A percentile compares a stretch with the other conserved stretches of the same genome.
Conservation (phyloP, 2,113 vertebrate species). For the Lichenostomus cassidix region DNA sequence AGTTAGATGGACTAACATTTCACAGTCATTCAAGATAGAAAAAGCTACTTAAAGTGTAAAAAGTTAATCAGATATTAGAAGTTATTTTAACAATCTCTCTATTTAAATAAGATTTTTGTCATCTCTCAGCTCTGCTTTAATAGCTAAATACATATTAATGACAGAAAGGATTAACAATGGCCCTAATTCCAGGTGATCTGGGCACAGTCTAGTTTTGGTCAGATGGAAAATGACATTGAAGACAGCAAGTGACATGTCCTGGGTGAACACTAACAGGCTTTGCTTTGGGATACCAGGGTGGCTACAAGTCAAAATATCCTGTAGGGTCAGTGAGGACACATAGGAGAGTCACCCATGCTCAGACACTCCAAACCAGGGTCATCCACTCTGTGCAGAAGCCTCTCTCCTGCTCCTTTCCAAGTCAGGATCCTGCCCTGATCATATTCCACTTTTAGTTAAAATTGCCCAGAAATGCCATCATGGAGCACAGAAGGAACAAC, state of each 20-base stretch:
- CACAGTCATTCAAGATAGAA: not conserved
- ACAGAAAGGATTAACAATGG: not conserved
- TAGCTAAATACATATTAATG: not conserved
- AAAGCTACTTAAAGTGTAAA: not conserved
- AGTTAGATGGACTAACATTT: not conserved
- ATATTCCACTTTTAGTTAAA: not conserved
- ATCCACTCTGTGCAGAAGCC: not conserved
- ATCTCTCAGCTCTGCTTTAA: not conserved
- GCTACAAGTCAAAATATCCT: not conserved
- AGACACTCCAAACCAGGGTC: not conserved
- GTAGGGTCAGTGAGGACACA: fast-evolving
- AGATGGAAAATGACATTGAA: not conserved
- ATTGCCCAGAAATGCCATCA: fast-evolving
- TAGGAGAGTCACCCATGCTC: not conserved
- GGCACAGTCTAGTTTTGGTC: not conserved
- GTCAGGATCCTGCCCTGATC: not conserved
- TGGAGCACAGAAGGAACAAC: not conserved
- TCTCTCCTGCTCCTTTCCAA: not conserved
- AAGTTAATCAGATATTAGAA: not conserved
- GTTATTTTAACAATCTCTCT: not conserved
- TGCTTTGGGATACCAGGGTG: not conserved
- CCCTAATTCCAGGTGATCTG: not conserved
- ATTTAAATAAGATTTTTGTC: not conserved
- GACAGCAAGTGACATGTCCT: too few relatives aligned
- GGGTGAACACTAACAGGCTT: not conserved